These are phyloP conservation scores for Platorchestia sp. DNA, from an alignment of 1,140 invertebrate genomes.

Conservation along the genomic window DNA sequence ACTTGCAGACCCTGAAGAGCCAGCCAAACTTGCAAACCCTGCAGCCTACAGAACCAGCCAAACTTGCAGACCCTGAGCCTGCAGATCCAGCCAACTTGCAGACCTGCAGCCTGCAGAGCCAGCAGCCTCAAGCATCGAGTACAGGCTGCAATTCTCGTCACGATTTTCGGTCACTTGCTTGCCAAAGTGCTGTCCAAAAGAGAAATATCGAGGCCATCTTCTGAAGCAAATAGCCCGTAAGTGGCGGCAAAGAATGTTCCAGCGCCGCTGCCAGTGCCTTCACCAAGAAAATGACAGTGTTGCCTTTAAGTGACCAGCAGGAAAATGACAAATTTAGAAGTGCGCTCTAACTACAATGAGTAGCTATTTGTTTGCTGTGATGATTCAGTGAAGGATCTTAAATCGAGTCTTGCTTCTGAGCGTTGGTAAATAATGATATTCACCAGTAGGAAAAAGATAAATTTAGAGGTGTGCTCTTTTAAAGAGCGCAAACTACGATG, in stretches of 20 bases:
- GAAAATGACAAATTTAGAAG: background rate
- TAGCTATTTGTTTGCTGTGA: background rate
- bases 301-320: background rate
- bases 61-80: background rate
- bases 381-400: background rate
- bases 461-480: background rate
- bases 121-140: background rate
- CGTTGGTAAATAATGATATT: too few species aligned
- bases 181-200: conserved; percentile 52
- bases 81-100: background rate
- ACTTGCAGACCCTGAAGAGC: background rate
- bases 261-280: background rate
- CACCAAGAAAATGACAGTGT: conserved; percentile 14
- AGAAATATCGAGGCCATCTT: conserved; percentile 55
- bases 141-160: conserved; percentile 43
- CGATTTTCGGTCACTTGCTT: conserved; percentile 53
- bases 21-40: background rate
- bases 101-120: background rate
- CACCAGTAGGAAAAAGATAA: background rate
- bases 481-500: background rate
- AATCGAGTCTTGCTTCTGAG: too few species aligned
- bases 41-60: background rate
- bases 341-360: background rate
- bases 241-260: conserved; percentile 54
- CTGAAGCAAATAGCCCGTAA: conserved; percentile 54